These are phyloP conservation scores for Leptopterna dolabrata DNA, from an alignment of 2,888 invertebrate species.

Conservation along the genomic window DNA sequence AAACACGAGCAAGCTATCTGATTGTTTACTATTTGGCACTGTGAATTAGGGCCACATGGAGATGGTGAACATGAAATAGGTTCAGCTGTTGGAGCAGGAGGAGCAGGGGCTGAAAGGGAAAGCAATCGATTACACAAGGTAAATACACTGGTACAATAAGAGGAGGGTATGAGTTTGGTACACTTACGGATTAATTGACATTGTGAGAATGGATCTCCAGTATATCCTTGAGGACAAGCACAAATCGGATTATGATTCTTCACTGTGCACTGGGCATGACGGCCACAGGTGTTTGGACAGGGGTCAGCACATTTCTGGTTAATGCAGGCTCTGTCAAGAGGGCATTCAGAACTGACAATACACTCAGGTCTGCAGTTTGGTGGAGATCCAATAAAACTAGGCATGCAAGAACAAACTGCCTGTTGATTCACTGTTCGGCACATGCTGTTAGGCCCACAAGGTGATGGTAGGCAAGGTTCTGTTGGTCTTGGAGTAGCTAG, in stretches of 20 bases:
- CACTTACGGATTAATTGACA: constrained; percentile 68
- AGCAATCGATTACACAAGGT: not conserved
- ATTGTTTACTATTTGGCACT: constrained; percentile 82
- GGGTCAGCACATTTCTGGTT: constrained; percentile 89
- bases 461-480: constrained; percentile 85
- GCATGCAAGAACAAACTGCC: constrained; percentile 86
- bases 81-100: constrained; percentile 70
- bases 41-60: constrained; percentile 89
- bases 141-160: not conserved
- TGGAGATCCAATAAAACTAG: constrained; percentile 82
- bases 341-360: constrained; percentile 87
- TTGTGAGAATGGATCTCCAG: constrained; percentile 86
- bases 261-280: constrained; percentile 83
- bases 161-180: not conserved
- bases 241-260: constrained; percentile 90
- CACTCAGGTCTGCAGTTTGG: constrained; percentile 88
- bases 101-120: constrained; percentile 58
- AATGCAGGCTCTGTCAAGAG: constrained; percentile 82
- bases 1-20: constrained; percentile 84
- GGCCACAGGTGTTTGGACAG: constrained; percentile 88
- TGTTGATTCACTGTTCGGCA: constrained; percentile 82
- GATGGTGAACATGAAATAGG: constrained; percentile 80
- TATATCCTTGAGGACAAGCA: constrained; percentile 84
- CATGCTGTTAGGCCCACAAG: constrained; percentile 89
- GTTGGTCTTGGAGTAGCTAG: constrained; percentile 66